Conservation (phyloP, 2,888 invertebrate species). For the Fragum sueziense region DNA sequence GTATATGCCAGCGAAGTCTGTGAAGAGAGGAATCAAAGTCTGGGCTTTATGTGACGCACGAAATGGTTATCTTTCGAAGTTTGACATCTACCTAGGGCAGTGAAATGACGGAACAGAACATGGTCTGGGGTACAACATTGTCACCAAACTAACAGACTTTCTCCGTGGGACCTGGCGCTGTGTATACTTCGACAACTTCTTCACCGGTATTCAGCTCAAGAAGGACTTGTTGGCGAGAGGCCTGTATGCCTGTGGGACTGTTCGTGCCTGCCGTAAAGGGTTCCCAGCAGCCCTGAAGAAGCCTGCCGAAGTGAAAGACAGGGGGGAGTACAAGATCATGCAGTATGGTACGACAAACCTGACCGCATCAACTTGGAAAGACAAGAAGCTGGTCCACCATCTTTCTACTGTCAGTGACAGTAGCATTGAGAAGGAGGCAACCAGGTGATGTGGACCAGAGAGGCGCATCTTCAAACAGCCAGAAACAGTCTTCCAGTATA, state of each 20-base stretch:
- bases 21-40: slow-evolving; percentile 39
- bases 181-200: slow-evolving; percentile 35
- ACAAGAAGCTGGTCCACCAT: slow-evolving; percentile 44
- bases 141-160: slow-evolving; percentile 27
- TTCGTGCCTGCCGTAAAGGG: slow-evolving; percentile 7
- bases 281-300: slow-evolving; percentile 28
- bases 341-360: slow-evolving; percentile 16
- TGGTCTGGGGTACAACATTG: slow-evolving; percentile 42
- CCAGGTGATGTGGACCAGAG: slow-evolving; percentile 21
- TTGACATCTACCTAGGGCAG: slow-evolving; percentile 31
- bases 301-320: slow-evolving; percentile 1
- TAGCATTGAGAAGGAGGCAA: background rate
- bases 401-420: slow-evolving; percentile 42
- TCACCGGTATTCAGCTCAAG: background rate
- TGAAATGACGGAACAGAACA: slow-evolving; percentile 28
- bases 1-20: slow-evolving; percentile 36
- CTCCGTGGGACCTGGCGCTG: background rate
- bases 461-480: slow-evolving; percentile 30
- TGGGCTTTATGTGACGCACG: slow-evolving; percentile 37
- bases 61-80: slow-evolving; percentile 26
- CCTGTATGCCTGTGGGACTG: slow-evolving; percentile 37
- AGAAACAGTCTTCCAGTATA: slow-evolving; percentile 31
- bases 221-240: background rate
- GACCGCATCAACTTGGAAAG: slow-evolving; percentile 36
- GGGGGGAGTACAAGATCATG: slow-evolving; percentile 14